Evolutionary conservation across 2,113 vertebrate genomes (phyloP).

Genomic region (Damaliscus lunatus): DNA sequence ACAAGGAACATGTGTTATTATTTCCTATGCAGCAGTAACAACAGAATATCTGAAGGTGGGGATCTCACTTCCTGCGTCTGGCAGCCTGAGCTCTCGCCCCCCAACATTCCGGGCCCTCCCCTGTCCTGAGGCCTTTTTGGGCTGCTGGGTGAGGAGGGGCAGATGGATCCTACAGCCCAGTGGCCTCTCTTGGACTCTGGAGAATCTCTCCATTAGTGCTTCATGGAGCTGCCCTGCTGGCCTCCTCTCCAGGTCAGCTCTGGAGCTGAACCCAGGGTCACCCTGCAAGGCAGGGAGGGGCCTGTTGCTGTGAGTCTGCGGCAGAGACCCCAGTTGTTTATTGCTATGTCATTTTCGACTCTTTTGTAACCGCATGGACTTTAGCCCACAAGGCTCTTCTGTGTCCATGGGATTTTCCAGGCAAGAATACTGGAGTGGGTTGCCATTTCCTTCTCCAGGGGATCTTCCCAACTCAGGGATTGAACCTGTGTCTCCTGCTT

Average conservation of each 20-base stretch:
- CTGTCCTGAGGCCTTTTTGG: background rate
- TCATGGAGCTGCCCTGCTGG: background rate
- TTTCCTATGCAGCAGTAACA: background rate
- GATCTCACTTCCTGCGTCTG: background rate
- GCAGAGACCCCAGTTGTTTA: background rate
- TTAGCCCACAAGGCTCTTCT: background rate
- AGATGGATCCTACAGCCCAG: background rate
- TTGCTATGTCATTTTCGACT: background rate
- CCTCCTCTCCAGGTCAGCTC: background rate
- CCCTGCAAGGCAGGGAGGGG: background rate
- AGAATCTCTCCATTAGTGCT: background rate
- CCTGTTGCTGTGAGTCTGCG: background rate
- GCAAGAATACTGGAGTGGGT: background rate
- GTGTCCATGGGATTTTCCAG: background rate
- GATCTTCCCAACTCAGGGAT: background rate
- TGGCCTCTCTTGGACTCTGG: background rate
- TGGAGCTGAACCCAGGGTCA: background rate
- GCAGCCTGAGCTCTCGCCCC: background rate
- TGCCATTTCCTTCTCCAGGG: background rate
- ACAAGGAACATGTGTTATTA: background rate
- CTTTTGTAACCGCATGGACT: background rate
- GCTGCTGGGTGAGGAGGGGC: background rate
- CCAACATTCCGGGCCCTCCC: background rate
- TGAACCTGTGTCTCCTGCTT: background rate
- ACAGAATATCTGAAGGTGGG: background rate